Base-by-base conservation (phyloP, 2,888 invertebrate genomes). In the Lasioglossum malachurum region DNA sequence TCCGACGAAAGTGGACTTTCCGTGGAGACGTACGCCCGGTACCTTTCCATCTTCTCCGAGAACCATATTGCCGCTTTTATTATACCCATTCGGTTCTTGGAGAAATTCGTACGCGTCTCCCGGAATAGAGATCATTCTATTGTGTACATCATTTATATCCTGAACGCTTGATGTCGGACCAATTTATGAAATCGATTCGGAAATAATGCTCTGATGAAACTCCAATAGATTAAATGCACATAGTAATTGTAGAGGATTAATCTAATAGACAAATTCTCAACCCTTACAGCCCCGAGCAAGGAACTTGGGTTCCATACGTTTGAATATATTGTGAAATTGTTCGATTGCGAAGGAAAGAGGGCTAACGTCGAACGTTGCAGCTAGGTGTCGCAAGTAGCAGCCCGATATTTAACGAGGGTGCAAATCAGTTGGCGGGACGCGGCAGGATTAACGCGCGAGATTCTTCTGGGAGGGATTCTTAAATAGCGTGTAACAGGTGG, bases 401-500 rank as follows among this genome's bases (percentile, higher is more conserved):
- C 23, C 8, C 53, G 53, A 53, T 53, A 10, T 53, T 53, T 53
- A 53, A 23, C 23, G 53, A 53, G 53, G 53, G 53, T 16, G 60
- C 14, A 27, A 27, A 60, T 35, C 31, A 19, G 31, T 67, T 35
- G 4, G 23, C 8, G 23, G 35, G 69, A 23, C 23, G 38, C 69
- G 69, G 38, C 38, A 69, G 69, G 69, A 69, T 69, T 69, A 69
- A 41, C 69, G 69, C 69, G 69, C 72, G 72, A 27, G n/a, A 72
- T 72, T 44, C 44, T 72, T 44, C 72, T 69, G 38, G 41, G 69
- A 69, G 69, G 60, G 44, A 81, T 86, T 86, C 86, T 81, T 85
- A 85, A 86, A 67, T 76, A 41, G 81, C 81, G 86, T 86, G 86
- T 86, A 86, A 86, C 84, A 86, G 86, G 84, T 86, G 86, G 84